Conservation (phyloP, 2,797 vertebrate species). For the Mormyrus proboscirostris region DNA sequence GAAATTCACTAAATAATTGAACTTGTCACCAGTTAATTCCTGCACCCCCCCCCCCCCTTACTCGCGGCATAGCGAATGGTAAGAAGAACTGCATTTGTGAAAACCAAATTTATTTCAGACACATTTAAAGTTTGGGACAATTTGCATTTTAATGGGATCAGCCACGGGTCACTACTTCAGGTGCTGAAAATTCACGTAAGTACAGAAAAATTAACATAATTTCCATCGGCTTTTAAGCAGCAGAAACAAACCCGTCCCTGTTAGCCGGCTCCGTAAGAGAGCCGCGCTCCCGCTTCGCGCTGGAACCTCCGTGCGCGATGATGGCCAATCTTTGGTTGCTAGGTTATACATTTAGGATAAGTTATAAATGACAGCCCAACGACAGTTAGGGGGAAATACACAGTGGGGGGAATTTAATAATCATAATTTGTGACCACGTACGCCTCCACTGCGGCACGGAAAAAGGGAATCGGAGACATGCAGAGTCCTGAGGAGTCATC, state of each 20-base stretch:
- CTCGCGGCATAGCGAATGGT: constrained; percentile 32
- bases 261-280: constrained; percentile 53
- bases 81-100: constrained; percentile 46
- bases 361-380: constrained; percentile 4
- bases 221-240: constrained; percentile 64
- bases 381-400: neutral
- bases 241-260: constrained; percentile 58
- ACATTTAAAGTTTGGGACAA: constrained; percentile 57
- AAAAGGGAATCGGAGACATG: neutral
- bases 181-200: constrained; percentile 61
- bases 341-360: constrained; percentile 25
- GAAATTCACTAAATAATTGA: constrained; percentile 38
- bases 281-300: constrained; percentile 31
- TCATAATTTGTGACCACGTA: neutral
- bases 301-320: neutral
- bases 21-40: constrained; percentile 34
- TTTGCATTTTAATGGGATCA: constrained; percentile 76
- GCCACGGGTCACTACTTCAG: constrained; percentile 69
- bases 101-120: constrained; percentile 52
- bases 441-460: neutral
- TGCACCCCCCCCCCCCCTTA: constrained; percentile 24
- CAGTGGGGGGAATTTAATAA: neutral
- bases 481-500: neutral
- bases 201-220: constrained; percentile 68
- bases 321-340: neutral